Conservation (phyloP, 2,113 vertebrate species). For the Galbula dea region DNA sequence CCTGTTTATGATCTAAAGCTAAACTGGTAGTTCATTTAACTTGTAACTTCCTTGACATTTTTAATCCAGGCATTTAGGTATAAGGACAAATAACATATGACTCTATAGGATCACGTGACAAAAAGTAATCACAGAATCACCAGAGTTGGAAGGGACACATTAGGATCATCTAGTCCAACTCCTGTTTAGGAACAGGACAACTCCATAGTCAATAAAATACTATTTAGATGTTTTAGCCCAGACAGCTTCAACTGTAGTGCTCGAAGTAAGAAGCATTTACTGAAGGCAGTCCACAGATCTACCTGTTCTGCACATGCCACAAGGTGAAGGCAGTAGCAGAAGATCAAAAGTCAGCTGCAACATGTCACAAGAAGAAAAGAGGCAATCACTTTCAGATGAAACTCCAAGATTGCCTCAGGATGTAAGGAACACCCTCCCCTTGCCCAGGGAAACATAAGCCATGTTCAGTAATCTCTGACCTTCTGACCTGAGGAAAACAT, state of each 20-base stretch:
- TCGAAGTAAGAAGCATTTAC: background rate
- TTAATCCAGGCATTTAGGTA: background rate
- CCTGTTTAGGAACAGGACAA: too few relatives aligned
- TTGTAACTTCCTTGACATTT: background rate
- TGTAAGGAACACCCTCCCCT: background rate
- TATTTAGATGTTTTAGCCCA: background rate
- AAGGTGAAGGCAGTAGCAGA: background rate
- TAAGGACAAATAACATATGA: background rate
- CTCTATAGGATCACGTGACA: background rate
- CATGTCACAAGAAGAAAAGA: background rate
- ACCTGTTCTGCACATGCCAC: background rate
- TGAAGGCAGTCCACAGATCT: background rate
- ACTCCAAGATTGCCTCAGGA: background rate
- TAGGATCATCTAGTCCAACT: too few relatives aligned
- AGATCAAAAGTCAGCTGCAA: background rate
- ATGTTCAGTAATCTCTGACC: background rate
- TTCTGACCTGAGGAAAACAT: background rate
- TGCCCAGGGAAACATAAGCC: background rate
- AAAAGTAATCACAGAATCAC: too few relatives aligned
- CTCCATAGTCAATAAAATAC: too few relatives aligned
- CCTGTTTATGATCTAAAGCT: background rate
- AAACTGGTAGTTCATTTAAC: background rate
- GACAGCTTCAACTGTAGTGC: background rate
- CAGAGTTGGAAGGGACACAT: too few relatives aligned
- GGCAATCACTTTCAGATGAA: background rate